These are phyloP conservation scores for Gnathonemus longibarbis DNA, from an alignment of 2,113 vertebrate species.

Conservation along the genomic window DNA sequence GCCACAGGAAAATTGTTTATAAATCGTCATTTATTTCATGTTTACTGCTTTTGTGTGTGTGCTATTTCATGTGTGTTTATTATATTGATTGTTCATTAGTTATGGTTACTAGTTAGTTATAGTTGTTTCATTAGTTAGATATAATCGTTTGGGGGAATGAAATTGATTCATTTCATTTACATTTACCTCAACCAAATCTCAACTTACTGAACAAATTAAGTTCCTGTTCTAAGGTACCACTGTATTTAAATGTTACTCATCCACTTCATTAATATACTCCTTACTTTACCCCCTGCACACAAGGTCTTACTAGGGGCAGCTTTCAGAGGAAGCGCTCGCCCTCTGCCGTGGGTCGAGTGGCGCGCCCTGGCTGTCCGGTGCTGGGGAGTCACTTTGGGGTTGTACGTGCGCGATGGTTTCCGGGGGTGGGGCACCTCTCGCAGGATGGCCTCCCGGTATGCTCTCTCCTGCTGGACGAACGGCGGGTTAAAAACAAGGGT, in stretches of 20 bases:
- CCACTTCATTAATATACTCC: background rate
- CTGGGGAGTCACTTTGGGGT: slow-evolving; percentile 51
- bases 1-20: too few species aligned
- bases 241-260: background rate
- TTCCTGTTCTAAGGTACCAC: too few species aligned
- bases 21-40: too few species aligned
- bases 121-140: too few species aligned
- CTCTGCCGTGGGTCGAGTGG: slow-evolving; percentile 49
- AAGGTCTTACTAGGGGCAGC: slow-evolving; percentile 33
- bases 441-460: slow-evolving; percentile 67
- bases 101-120: too few species aligned
- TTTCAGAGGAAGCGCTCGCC: slow-evolving; percentile 58
- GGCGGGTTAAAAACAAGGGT: slow-evolving; percentile 31
- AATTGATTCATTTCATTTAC: too few species aligned
- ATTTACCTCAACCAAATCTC: too few species aligned
- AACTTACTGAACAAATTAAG: too few species aligned
- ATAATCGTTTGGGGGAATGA: too few species aligned
- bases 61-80: too few species aligned
- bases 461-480: slow-evolving; percentile 66
- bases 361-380: slow-evolving; percentile 40
- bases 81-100: too few species aligned
- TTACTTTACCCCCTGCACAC: background rate
- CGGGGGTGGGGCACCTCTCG: slow-evolving; percentile 53
- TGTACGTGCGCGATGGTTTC: slow-evolving; percentile 54
- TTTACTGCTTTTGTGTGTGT: too few species aligned